Conservation (phyloP, 2,797 vertebrate genomes). For the Cuculus canorus region DNA sequence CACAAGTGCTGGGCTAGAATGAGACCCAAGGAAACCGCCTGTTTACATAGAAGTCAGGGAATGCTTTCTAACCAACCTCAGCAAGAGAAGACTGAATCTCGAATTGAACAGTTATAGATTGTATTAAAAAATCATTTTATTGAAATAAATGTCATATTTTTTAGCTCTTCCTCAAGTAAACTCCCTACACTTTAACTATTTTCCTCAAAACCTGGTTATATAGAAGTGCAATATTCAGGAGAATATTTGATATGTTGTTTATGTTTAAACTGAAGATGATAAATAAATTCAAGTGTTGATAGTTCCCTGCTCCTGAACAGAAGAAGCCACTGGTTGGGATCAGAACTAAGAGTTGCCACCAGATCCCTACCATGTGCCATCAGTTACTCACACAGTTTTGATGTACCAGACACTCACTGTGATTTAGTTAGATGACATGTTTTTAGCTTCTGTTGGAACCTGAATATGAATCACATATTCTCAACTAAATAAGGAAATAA, state of each 20-base stretch:
- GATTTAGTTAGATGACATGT: not conserved
- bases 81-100: not conserved
- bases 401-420: not conserved
- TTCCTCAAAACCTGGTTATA: not conserved
- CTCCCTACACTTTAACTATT: not conserved
- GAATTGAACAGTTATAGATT: not conserved
- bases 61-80: not conserved
- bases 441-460: not conserved
- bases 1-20: not conserved
- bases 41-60: not conserved
- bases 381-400: not conserved
- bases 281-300: not conserved
- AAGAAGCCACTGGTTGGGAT: not conserved
- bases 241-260: not conserved
- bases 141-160: not conserved
- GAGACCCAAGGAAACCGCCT: not conserved
- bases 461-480: not conserved
- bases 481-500: not conserved
- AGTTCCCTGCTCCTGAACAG: not conserved
- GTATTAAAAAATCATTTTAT: not conserved
- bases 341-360: not conserved
- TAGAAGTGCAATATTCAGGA: not conserved
- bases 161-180: not conserved
- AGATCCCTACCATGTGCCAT: not conserved
- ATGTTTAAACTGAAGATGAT: not conserved